A percentile compares a stretch with the other conserved stretches of the same genome.
These are phyloP conservation scores for Drepanosiphum platanoidis DNA, from an alignment of 2,888 invertebrate species.

Conservation along the genomic window DNA sequence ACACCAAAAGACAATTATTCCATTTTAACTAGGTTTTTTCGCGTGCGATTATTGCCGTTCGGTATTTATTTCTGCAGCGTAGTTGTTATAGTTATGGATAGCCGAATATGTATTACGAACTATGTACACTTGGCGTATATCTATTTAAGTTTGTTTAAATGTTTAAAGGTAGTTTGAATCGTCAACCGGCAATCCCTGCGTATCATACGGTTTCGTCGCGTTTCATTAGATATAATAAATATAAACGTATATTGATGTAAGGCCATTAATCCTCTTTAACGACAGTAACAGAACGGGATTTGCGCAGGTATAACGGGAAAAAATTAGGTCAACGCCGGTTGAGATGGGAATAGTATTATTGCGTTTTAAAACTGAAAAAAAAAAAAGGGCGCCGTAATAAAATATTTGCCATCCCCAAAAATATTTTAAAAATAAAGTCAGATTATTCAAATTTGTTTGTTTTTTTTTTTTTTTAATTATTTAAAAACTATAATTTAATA, in stretches of 20 bases:
- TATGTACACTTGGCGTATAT: neutral
- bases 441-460: neutral
- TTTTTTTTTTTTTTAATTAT: too few species aligned
- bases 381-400: neutral
- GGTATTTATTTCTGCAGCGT: neutral
- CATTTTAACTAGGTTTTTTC: neutral
- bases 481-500: neutral
- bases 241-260: constrained; percentile 27
- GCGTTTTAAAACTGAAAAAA: neutral
- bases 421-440: neutral
- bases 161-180: neutral
- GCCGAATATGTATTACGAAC: neutral
- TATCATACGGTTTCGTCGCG: neutral
- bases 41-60: neutral
- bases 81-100: neutral
- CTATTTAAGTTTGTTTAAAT: neutral
- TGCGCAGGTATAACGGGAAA: constrained; percentile 10
- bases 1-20: neutral
- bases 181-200: neutral
- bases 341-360: neutral
- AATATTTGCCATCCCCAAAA: constrained; percentile 2
- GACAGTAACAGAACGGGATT: constrained; percentile 25
- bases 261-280: constrained; percentile 46
- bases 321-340: constrained; percentile 11
- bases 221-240: neutral